Base-by-base conservation (phyloP, 2,888 invertebrate genomes). In the Allygus modestus region DNA sequence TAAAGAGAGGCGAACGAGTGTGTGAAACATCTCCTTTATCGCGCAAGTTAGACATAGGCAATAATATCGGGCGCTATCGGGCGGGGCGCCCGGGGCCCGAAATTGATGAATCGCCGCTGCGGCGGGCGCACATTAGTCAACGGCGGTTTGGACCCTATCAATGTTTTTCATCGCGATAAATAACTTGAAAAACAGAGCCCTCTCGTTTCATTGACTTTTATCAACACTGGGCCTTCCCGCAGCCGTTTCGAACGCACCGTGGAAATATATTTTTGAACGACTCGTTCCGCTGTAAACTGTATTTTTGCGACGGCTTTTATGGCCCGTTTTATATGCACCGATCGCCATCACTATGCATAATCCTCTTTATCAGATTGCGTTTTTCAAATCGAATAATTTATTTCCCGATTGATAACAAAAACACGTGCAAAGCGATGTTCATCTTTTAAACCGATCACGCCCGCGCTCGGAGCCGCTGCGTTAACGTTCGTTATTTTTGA, bases 81-180 rank as follows among this genome's bases (percentile, higher is more conserved):
- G 2, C 9, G 0, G 9, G 69, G 5, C 31, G 31, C n/a, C 37
- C 37, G 5, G 5, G 37, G 5, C 37, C 37, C 9, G 37, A 9
- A 37, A 37, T 84, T 84, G 84, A 84, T 84, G 84, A 61, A 84
- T 84, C 37, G 43, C 31, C 65, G 54, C 28, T 33, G 73, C 58
- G 69, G 20, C 23, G 33, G 73, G n/a, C 46, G 61, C 71, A 33
- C 82, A 77, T 84, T 84, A 82, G 84, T 84, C 84, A 84, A 0
- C 46, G 71, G 84, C 77, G 82, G 58, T 81, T 82, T 54, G 71
- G 81, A 84, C 82, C 84, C 84, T 84, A 84, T 84, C 84, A 51
- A 77, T 77, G 84, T 84, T 84, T 84, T 84, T 84, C 84, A 84
- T 84, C 84, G 82, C 84, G 84, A 84, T 84, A 84, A 82, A 84